Evolutionary conservation across 1,140 invertebrate genomes (phyloP).

Genomic region (Drosophila sucinea): DNA sequence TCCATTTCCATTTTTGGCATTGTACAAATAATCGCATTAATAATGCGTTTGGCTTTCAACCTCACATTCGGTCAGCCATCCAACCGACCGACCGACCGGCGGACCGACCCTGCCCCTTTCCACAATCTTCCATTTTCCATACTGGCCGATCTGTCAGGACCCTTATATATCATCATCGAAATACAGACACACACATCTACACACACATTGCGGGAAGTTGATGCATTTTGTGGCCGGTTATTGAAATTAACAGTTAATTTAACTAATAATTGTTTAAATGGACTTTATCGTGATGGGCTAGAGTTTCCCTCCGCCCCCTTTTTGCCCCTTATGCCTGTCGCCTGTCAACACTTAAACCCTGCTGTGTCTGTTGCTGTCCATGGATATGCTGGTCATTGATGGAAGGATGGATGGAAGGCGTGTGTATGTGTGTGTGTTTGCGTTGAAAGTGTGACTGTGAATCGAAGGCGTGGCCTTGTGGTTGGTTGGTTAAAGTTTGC

Average conservation of each 20-base stretch:
- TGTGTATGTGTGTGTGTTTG: neutral
- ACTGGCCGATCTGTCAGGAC: slow-evolving; percentile 32
- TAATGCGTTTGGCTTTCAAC: slow-evolving; percentile 56
- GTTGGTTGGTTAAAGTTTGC: slow-evolving; percentile 16
- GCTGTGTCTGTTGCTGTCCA: slow-evolving; percentile 3
- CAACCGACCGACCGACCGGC: too few relatives aligned
- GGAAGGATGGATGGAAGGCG: neutral
- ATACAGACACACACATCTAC: neutral
- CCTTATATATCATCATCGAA: slow-evolving; percentile 46
- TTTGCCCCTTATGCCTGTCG: slow-evolving; percentile 33
- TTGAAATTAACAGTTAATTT: slow-evolving; percentile 78
- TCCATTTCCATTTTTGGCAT: slow-evolving; percentile 49
- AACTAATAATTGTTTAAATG: slow-evolving; percentile 75
- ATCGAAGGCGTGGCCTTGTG: slow-evolving; percentile 20
- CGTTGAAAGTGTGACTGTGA: slow-evolving; percentile 12
- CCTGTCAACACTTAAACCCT: slow-evolving; percentile 64
- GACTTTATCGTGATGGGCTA: slow-evolving; percentile 60
- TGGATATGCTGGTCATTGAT: slow-evolving; percentile 43
- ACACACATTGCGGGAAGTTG: neutral
- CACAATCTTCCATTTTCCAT: too few relatives aligned
- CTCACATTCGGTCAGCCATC: neutral
- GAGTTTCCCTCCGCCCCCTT: neutral
- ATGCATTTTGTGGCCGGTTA: slow-evolving; percentile 26
- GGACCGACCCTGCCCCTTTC: neutral
- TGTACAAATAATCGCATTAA: slow-evolving; percentile 70